Percentiles rank a stretch among this genome's conserved stretches.
Conservation (phyloP, 92 coral and sea anemone genomes). For the Phenganax marumi region DNA sequence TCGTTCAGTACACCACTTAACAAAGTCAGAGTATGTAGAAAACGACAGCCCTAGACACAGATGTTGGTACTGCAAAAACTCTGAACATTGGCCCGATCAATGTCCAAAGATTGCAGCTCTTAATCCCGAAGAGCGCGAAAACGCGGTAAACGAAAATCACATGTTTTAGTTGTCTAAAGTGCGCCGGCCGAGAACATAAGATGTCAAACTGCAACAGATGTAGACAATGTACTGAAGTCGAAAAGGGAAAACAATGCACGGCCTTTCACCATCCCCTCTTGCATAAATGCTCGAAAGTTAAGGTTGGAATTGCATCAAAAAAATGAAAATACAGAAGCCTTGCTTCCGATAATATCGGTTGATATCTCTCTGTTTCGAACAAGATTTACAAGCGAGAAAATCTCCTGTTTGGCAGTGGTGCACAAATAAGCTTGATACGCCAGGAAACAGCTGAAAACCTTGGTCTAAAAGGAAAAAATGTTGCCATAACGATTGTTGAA, state of each 20-base stretch:
- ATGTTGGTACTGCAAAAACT: slow-evolving; percentile 63
- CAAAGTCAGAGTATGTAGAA: neutral
- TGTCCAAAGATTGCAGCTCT: slow-evolving; percentile 55
- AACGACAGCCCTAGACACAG: slow-evolving; percentile 33
- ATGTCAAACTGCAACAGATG: slow-evolving; percentile 52
- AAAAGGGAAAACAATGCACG: slow-evolving; percentile 52
- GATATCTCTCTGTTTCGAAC: slow-evolving; percentile 39
- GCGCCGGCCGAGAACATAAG: slow-evolving; percentile 51
- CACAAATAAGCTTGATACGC: slow-evolving; percentile 55
- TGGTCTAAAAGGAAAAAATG: slow-evolving; percentile 55
- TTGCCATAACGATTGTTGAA: slow-evolving; percentile 54
- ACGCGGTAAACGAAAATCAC: slow-evolving; percentile 55
- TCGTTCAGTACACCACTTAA: slow-evolving; percentile 1
- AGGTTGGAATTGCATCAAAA: slow-evolving; percentile 46
- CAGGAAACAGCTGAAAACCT: slow-evolving; percentile 58
- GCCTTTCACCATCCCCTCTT: slow-evolving; percentile 50
- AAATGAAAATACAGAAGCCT: slow-evolving; percentile 41
- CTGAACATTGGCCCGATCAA: slow-evolving; percentile 70
- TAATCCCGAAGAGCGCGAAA: slow-evolving; percentile 48
- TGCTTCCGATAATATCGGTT: slow-evolving; percentile 53
- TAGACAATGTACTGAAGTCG: slow-evolving; percentile 39
- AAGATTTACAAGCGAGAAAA: slow-evolving; percentile 51
- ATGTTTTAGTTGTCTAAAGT: slow-evolving; percentile 59
- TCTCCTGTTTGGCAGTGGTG: slow-evolving; percentile 56
- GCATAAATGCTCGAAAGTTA: slow-evolving; percentile 42